phyloP scores from a whole-genome alignment of 1,140 invertebrate genomes.

The Micrasema minimum region DNA sequence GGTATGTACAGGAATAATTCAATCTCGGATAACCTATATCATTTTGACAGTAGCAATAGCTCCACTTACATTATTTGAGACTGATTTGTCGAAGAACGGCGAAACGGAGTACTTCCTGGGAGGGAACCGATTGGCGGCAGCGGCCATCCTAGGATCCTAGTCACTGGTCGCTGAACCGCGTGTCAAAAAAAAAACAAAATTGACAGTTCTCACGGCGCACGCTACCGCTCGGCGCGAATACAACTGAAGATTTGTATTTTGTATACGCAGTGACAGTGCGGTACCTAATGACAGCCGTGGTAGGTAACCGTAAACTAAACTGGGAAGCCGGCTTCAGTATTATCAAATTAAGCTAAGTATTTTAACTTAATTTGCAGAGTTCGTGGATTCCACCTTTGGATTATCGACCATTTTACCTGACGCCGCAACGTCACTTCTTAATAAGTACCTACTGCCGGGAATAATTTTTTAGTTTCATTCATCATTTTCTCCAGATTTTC shows the following conservation, averaged over 20 bases:
- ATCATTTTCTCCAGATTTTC: no score
- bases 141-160: no score
- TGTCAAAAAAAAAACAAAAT: conserved; percentile 33
- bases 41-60: neutral
- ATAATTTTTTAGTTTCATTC: no score
- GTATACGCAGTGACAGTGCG: neutral
- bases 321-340: conserved; percentile 33
- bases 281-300: conserved; percentile 22
- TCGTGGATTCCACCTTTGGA: conserved; percentile 14
- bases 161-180: conserved; percentile 29
- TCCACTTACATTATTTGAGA: conserved; percentile 28
- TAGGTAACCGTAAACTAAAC: conserved; percentile 18
- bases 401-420: no score
- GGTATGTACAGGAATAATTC: no score
- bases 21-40: conserved; percentile 18
- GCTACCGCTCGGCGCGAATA: conserved; percentile 34
- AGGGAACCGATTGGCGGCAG: conserved; percentile 40
- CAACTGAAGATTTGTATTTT: conserved; percentile 42
- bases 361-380: conserved; percentile 45
- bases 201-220: conserved; percentile 41
- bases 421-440: no score
- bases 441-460: no score
- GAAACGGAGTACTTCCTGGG: conserved; percentile 48
- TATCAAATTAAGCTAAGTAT: conserved; percentile 43
- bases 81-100: conserved; percentile 42